These are phyloP conservation scores for Bucorvus abyssinicus DNA, from an alignment of 2,797 vertebrate species.

Conservation along the genomic window DNA sequence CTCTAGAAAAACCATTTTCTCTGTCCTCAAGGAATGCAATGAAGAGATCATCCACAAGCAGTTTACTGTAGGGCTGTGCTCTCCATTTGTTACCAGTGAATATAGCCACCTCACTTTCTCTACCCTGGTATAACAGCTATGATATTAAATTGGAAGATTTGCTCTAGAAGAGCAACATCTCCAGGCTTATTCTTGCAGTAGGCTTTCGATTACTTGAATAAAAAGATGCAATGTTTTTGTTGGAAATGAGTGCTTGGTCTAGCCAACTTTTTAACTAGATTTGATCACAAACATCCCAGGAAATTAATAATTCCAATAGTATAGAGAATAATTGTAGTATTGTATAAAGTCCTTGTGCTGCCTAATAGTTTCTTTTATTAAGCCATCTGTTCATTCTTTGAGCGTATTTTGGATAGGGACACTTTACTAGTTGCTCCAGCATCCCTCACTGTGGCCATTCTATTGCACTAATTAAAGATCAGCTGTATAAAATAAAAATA, in stretches of 20 bases:
- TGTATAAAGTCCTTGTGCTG: slow-evolving; percentile 11
- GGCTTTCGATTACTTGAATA: neutral
- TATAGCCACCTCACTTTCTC: neutral
- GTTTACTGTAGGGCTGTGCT: neutral
- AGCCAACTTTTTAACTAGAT: neutral
- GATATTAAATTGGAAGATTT: neutral
- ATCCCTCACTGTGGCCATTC: neutral
- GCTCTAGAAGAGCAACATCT: neutral
- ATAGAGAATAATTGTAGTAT: neutral
- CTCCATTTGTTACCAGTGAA: neutral
- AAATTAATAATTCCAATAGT: neutral
- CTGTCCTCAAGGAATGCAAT: neutral
- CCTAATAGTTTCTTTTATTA: neutral
- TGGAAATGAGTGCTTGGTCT: neutral
- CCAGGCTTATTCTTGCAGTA: neutral
- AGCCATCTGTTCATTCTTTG: slow-evolving; percentile 26
- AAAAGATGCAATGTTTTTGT: neutral
- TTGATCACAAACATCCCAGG: neutral
- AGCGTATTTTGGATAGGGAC: neutral
- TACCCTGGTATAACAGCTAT: neutral
- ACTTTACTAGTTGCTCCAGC: neutral
- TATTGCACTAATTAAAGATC: slow-evolving; percentile 18
- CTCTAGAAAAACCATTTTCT: neutral
- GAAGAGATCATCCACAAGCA: neutral
- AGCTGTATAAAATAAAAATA: slow-evolving; percentile 16